Evolutionary conservation across 2,888 invertebrate genomes (phyloP).

Genomic region (Flabesymbios commensalis): DNA sequence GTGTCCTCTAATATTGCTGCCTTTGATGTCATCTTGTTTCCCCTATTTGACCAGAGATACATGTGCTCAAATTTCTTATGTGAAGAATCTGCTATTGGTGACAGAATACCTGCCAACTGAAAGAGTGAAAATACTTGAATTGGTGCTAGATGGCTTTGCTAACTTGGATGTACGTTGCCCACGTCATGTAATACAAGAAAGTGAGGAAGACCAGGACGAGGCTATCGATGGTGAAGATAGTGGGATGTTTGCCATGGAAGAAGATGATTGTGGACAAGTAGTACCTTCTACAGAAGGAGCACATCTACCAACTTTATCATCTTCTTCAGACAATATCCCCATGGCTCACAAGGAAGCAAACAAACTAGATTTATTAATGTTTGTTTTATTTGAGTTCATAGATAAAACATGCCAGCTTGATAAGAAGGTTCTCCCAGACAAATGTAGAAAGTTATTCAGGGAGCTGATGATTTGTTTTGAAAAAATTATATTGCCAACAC

Average conservation of each 20-base stretch:
- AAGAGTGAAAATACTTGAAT: constrained; percentile 72
- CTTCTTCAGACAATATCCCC: too few relatives aligned
- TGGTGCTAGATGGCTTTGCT: constrained; percentile 76
- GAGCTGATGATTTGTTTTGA: constrained; percentile 76
- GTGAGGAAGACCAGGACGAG: too few relatives aligned
- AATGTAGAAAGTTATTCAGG: constrained; percentile 66
- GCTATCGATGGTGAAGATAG: not conserved
- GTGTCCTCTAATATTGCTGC: constrained; percentile 65
- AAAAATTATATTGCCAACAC: constrained; percentile 78
- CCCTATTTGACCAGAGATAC: constrained; percentile 77
- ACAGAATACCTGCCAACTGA: constrained; percentile 76
- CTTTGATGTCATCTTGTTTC: constrained; percentile 70
- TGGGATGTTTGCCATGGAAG: not conserved
- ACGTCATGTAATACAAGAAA: too few relatives aligned
- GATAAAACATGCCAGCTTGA: constrained; percentile 40
- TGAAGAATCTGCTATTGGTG: constrained; percentile 78
- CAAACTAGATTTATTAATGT: constrained; percentile 78
- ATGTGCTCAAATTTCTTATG: constrained; percentile 74
- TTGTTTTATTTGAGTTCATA: constrained; percentile 74
- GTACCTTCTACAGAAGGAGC: not conserved
- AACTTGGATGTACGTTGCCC: constrained; percentile 59
- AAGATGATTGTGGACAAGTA: not conserved
- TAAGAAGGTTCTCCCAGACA: constrained; percentile 35
- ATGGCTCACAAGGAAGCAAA: constrained; percentile 70
- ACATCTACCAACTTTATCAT: not conserved